Percentiles rank a stretch among this genome's conserved stretches.
Conservation (phyloP, 64 coral and sea anemone genomes). For the Montipora capricornis region DNA sequence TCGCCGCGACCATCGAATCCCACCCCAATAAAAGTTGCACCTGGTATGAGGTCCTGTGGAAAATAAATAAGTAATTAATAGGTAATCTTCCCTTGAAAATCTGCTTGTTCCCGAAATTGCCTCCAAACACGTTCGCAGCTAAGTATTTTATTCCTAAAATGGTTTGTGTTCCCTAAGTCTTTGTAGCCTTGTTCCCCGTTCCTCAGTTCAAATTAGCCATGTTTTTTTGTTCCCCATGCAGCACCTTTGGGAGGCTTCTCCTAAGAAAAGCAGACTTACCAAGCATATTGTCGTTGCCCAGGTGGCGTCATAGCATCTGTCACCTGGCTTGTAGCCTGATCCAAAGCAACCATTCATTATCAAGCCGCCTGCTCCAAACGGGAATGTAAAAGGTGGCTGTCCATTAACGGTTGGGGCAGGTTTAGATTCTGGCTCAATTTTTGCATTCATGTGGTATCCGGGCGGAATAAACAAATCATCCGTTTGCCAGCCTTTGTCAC, state of each 20-base stretch:
- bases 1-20: too few species aligned
- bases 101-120: too few species aligned
- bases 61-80: too few species aligned
- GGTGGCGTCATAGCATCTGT: constrained; percentile 37
- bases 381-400: constrained; percentile 41
- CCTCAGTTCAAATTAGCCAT: background rate
- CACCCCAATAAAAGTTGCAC: constrained; percentile 42
- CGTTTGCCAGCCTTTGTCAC: constrained; percentile 69
- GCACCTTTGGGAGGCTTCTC: too few species aligned
- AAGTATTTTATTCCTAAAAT: background rate
- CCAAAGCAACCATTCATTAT: constrained; percentile 77
- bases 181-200: too few species aligned
- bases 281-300: constrained; percentile 17
- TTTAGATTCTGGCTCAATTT: constrained; percentile 22
- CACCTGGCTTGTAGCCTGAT: constrained; percentile 32
- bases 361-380: constrained; percentile 53
- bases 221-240: background rate
- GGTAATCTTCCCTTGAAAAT: too few species aligned
- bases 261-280: background rate
- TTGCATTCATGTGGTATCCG: constrained; percentile 59
- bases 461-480: constrained; percentile 73
- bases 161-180: too few species aligned
- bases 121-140: too few species aligned
- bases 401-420: background rate
- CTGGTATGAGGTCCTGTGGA: constrained; percentile 51